Evolutionary conservation across 2,888 invertebrate genomes (phyloP), one percentile per base, ranked within the genome.

Genomic region (Drosophila crucigera): DNA sequence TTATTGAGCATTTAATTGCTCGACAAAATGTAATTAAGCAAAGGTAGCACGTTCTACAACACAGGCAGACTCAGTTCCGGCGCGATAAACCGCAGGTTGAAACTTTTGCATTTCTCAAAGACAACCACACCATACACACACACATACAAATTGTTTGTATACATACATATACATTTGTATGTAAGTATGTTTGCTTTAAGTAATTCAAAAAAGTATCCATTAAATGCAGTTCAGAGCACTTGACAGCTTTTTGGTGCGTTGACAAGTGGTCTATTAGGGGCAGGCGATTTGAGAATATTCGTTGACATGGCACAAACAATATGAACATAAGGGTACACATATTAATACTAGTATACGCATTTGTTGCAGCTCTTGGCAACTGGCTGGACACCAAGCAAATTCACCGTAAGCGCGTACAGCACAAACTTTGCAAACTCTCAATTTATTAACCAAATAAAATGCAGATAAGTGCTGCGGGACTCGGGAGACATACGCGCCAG

Each of bases 1-100:
- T 87, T 89, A 89, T 89, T 89, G 87, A 84, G 89, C 84, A 79
- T 87, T 86, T 87, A 89, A 87, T 89, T 86, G 84, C 89, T 82
- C 79, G 81, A 82, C 84, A 82, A 81, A 88, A 87, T 87, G 87
- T 83, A 88, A 88, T 88, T 88, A 89, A 88, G 89, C 73, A 59
- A 87, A 84, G 83, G 79, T 82, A 78, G 76, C 82, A 88, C 86
- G 82, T 79, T 68, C 68, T 35, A 60, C 63, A 54, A 43, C 35
- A 66, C 22, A 30, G 62, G 41, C 66, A 43, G 49, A 61, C 65
- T 59, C 47, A 67, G 68, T 62, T 64, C 33, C 70, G 49, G 56
- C 47, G 60, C 82, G 76, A 84, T 81, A 80, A 80, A 76, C 87
- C 84, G 66, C 84, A 84, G 73, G 58, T 60, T 58, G 53, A 60